Evolutionary conservation across 2,797 vertebrate species (phyloP).

Genomic region (Steatocranus sp.): DNA sequence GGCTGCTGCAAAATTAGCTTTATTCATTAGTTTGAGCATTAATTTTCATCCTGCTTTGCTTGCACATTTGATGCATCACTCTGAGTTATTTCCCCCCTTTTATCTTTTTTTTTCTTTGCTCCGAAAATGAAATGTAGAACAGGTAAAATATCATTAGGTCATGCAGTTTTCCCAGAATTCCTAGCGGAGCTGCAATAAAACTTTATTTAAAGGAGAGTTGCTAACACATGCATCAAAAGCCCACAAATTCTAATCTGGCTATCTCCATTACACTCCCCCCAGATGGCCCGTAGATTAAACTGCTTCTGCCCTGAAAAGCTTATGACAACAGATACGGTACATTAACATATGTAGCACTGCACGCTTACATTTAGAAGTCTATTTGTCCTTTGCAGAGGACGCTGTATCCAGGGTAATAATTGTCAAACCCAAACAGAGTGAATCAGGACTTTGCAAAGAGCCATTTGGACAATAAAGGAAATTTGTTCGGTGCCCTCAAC

Average conservation of each 20-base stretch:
- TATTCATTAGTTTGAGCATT: constrained; percentile 23
- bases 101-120: not conserved
- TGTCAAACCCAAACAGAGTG: constrained; percentile 19
- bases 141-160: constrained; percentile 20
- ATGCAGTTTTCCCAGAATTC: constrained; percentile 21
- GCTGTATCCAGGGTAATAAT: constrained; percentile 18
- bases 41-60: constrained; percentile 20
- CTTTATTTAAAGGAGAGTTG: constrained; percentile 17
- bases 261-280: constrained; percentile 7
- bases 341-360: constrained; percentile 29
- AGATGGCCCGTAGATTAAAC: constrained; percentile 40
- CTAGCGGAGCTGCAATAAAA: constrained; percentile 30
- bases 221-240: not conserved
- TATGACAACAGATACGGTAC: constrained; percentile 13
- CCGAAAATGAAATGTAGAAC: not conserved
- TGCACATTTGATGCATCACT: constrained; percentile 5
- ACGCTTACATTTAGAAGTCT: constrained; percentile 1
- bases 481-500: constrained; percentile 43
- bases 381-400: constrained; percentile 40
- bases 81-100: not conserved
- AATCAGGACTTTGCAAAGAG: constrained; percentile 23
- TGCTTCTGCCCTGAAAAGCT: constrained; percentile 13
- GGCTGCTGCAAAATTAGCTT: constrained; percentile 51
- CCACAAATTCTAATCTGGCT: constrained; percentile 7
- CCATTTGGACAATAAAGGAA: constrained; percentile 44